A percentile compares a stretch with the other conserved stretches of the same genome.
These are phyloP conservation scores for Pristionchus fissidentatus DNA, from an alignment of 2,888 invertebrate species.

Conservation along the genomic window DNA sequence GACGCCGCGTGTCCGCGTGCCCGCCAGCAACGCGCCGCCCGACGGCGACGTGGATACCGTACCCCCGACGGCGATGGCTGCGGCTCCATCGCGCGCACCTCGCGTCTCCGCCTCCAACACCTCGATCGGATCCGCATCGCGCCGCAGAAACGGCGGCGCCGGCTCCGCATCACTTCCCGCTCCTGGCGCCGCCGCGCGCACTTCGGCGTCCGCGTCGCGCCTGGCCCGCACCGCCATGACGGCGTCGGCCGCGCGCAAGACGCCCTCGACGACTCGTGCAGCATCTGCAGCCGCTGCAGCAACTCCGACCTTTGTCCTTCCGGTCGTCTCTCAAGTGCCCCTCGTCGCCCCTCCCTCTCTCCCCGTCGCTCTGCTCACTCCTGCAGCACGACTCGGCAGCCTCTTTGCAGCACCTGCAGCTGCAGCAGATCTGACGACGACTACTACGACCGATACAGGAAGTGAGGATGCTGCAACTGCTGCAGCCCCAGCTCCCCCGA, in stretches of 20 bases:
- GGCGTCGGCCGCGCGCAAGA: neutral
- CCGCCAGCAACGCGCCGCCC: neutral
- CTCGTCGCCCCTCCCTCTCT: neutral
- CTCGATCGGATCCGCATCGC: conserved; percentile 5
- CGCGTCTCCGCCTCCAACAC: neutral
- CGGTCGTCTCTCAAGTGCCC: neutral
- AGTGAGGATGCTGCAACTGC: neutral
- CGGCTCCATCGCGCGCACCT: conserved; percentile 7
- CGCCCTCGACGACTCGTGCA: neutral
- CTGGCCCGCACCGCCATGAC: neutral
- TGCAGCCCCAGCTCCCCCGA: neutral
- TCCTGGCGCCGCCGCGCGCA: neutral
- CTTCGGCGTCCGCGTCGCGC: conserved; percentile 21
- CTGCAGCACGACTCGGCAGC: neutral
- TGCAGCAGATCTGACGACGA: neutral
- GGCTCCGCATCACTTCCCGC: neutral
- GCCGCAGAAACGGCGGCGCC: neutral
- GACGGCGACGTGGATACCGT: neutral
- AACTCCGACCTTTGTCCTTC: neutral
- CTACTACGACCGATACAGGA: neutral
- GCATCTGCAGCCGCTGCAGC: neutral
- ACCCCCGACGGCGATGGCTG: neutral
- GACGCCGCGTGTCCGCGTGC: conserved; percentile 27
- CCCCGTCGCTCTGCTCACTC: conserved; percentile 9
- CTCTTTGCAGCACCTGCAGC: conserved; percentile 5